Evolutionary conservation across 2,888 invertebrate species (phyloP).

Genomic region (Tetranychus truncatus): DNA sequence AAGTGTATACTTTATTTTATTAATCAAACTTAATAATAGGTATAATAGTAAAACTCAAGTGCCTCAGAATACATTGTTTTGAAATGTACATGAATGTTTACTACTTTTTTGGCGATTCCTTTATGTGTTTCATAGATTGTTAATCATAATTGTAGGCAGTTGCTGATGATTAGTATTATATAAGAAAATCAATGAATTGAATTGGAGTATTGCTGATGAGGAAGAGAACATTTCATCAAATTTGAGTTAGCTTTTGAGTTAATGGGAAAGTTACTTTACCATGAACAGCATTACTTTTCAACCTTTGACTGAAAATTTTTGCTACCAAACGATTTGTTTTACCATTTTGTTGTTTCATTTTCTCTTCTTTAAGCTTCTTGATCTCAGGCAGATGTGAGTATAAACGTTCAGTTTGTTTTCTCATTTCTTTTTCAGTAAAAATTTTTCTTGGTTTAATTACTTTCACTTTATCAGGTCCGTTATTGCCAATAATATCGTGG

Average conservation of each 20-base stretch:
- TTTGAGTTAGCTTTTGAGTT: constrained; percentile 2
- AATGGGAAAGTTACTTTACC: constrained; percentile 17
- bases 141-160: no score
- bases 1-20: no score
- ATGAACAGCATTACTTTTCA: constrained; percentile 20
- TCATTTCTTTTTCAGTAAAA: constrained; percentile 20
- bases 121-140: no score
- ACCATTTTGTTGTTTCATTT: constrained; percentile 16
- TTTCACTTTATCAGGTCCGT: constrained; percentile 7
- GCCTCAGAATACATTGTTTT: no score
- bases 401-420: constrained; percentile 17
- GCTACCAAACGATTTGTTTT: constrained; percentile 19
- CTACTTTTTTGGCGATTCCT: no score
- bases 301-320: constrained; percentile 17
- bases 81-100: no score
- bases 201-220: no score
- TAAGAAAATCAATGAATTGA: no score
- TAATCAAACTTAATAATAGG: no score
- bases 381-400: constrained; percentile 19
- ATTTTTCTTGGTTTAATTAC: constrained; percentile 12
- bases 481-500: background rate
- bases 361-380: background rate
- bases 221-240: no score
- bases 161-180: no score
- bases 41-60: no score